Evolutionary conservation across 2,888 invertebrate genomes (phyloP).

Genomic region (Nasonia oneida): DNA sequence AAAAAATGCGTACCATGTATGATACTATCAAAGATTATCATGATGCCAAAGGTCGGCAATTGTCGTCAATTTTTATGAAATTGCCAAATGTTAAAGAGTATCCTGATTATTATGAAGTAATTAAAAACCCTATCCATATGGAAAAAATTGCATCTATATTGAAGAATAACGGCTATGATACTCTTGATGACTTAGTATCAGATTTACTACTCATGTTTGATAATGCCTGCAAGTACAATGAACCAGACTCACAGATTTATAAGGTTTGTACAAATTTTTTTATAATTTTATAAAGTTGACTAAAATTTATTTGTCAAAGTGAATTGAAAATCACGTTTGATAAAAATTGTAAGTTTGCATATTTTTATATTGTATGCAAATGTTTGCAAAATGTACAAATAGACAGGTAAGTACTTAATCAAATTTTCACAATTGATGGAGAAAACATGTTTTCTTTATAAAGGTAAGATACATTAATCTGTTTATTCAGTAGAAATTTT

Average conservation of each 20-base stretch:
- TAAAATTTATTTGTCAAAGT: background rate
- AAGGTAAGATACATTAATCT: slow-evolving; percentile 8
- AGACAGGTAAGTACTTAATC: slow-evolving; percentile 33
- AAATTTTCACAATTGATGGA: background rate
- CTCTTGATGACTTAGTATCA: slow-evolving; percentile 91
- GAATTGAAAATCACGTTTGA: background rate
- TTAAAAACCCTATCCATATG: slow-evolving; percentile 97
- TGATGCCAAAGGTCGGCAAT: slow-evolving; percentile 91
- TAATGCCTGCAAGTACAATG: slow-evolving; percentile 98
- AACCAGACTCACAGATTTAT: slow-evolving; percentile 98
- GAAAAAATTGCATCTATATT: slow-evolving; percentile 94
- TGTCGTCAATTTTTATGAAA: slow-evolving; percentile 97
- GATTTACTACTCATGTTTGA: slow-evolving; percentile 97
- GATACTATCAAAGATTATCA: slow-evolving; percentile 94
- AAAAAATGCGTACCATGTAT: slow-evolving; percentile 91
- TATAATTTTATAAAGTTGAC: background rate
- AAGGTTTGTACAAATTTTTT: slow-evolving; percentile 82
- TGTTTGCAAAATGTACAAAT: background rate
- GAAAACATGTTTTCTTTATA: background rate
- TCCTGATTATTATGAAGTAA: slow-evolving; percentile 98
- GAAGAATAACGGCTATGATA: slow-evolving; percentile 88
- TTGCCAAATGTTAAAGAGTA: slow-evolving; percentile 95
- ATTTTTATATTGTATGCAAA: background rate
- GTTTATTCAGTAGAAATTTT: background rate
- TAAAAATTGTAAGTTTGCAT: slow-evolving; percentile 68